Percentiles rank a stretch among this genome's conserved stretches.
These are phyloP conservation scores for Diadophis punctatus DNA, from an alignment of 2,113 vertebrate genomes.

Conservation along the genomic window DNA sequence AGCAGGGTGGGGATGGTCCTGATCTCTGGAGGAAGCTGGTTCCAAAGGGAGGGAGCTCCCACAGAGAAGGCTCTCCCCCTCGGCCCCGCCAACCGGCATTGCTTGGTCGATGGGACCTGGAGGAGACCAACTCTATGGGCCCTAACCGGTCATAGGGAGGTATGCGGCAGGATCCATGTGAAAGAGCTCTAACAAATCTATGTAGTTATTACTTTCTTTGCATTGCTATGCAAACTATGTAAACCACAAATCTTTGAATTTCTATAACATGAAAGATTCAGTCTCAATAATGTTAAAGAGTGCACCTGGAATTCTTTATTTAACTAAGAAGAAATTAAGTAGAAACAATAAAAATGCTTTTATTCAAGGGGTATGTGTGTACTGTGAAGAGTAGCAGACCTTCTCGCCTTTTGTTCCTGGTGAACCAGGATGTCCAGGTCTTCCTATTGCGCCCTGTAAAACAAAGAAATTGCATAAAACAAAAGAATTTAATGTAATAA, in stretches of 20 bases:
- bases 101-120: too few relatives aligned
- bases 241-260: neutral
- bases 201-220: neutral
- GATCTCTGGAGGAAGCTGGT: too few relatives aligned
- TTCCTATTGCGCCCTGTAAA: slow-evolving; percentile 83
- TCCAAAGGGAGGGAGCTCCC: too few relatives aligned
- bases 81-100: too few relatives aligned
- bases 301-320: neutral
- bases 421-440: slow-evolving; percentile 76
- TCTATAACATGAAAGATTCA: neutral
- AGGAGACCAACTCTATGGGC: too few relatives aligned
- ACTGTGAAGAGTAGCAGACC: slow-evolving; percentile 57
- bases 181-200: neutral
- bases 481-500: neutral
- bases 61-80: too few relatives aligned
- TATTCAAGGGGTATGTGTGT: neutral
- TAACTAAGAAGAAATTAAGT: neutral
- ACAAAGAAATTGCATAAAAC: slow-evolving; percentile 29
- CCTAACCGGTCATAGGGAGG: too few relatives aligned
- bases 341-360: neutral
- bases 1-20: too few relatives aligned
- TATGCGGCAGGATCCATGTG: too few relatives aligned
- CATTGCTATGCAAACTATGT: neutral
- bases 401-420: slow-evolving; percentile 74
- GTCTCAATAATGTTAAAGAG: neutral